phyloP scores from a whole-genome alignment of 2,888 invertebrate species.

The Pristionchus maxplancki region DNA sequence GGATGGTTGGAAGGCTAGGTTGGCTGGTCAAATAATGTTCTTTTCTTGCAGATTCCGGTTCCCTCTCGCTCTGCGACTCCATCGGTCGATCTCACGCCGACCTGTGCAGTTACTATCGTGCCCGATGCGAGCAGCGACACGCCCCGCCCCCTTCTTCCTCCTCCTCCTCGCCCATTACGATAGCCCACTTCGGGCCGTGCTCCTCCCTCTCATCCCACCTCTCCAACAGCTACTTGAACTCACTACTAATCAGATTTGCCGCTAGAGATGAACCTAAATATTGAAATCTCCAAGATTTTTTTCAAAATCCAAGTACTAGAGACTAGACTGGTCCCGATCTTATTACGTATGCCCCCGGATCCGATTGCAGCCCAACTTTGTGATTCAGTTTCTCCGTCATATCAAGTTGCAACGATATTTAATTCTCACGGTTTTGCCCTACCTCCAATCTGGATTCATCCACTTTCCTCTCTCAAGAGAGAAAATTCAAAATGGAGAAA shows the following conservation, averaged over 20 bases:
- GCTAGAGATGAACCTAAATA: not conserved
- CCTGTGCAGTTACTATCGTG: constrained; percentile 14
- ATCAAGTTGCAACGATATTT: too few species aligned
- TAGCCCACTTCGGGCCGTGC: constrained; percentile 32
- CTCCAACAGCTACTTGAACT: not conserved
- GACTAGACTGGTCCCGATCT: not conserved
- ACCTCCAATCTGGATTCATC: too few species aligned
- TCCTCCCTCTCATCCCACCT: constrained; percentile 17
- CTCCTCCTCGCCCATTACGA: not conserved
- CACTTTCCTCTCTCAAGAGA: too few species aligned
- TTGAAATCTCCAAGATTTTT: too few species aligned
- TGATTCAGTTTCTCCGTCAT: too few species aligned
- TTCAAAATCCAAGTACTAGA: too few species aligned
- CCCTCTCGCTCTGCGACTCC: constrained; percentile 32
- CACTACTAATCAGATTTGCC: not conserved
- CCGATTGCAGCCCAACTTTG: not conserved
- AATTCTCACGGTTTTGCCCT: too few species aligned
- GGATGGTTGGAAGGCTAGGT: too few species aligned
- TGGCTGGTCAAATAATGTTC: too few species aligned
- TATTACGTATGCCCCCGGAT: not conserved
- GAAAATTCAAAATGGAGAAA: too few species aligned
- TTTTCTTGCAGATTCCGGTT: not conserved
- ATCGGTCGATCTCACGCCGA: constrained; percentile 3
- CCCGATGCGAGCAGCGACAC: constrained; percentile 20
- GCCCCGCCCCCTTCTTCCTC: not conserved